phyloP scores from a whole-genome alignment of 2,888 invertebrate genomes.

The Lasioglossum malachurum region DNA sequence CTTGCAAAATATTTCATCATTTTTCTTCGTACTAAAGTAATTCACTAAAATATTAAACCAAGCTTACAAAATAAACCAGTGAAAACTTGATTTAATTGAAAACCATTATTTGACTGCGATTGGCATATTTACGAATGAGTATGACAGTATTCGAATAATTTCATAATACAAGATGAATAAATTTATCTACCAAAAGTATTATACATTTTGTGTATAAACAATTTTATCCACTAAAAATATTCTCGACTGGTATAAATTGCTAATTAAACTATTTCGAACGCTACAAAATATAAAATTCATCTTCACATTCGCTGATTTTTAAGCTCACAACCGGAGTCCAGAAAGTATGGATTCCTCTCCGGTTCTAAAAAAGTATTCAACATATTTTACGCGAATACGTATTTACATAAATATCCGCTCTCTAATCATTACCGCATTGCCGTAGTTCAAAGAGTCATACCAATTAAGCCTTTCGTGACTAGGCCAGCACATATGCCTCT shows the following conservation, averaged over 20 bases:
- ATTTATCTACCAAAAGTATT: no score
- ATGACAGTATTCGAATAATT: no score
- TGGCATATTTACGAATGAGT: no score
- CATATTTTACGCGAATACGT: not conserved
- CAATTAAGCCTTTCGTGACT: slow-evolving; percentile 4
- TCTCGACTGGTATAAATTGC: not conserved
- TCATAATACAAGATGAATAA: no score
- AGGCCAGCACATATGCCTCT: not conserved
- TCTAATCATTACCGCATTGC: slow-evolving; percentile 4
- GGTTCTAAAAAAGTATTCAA: not conserved
- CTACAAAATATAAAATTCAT: not conserved
- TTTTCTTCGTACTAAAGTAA: no score
- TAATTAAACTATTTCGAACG: not conserved
- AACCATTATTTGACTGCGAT: no score
- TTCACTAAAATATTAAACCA: no score
- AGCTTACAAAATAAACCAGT: no score
- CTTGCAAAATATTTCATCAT: no score
- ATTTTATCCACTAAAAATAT: not conserved
- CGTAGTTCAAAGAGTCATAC: slow-evolving; percentile 3
- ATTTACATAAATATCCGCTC: slow-evolving; percentile 4
- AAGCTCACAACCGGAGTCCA: not conserved
- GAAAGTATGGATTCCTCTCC: not conserved
- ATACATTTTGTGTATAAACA: not conserved
- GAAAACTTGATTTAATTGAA: no score
- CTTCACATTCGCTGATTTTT: not conserved